Evolutionary conservation across 2,113 vertebrate genomes (phyloP).

Genomic region (Pedetes capensis): DNA sequence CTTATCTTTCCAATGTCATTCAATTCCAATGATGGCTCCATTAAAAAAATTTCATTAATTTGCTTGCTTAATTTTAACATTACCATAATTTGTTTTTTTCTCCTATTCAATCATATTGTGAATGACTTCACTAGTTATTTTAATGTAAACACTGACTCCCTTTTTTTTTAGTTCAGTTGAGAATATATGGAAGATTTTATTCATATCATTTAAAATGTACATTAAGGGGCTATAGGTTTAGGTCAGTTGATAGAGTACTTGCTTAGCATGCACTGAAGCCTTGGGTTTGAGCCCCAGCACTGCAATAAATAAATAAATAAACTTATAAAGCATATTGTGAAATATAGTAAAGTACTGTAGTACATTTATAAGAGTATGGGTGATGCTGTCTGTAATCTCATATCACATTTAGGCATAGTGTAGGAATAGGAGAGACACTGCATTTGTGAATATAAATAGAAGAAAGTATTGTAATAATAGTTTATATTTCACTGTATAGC

Average conservation of each 20-base stretch:
- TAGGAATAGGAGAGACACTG: not conserved
- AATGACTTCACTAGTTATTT: slow-evolving; percentile 44
- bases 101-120: not conserved
- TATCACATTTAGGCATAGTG: not conserved
- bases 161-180: slow-evolving; percentile 5
- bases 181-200: slow-evolving; percentile 36
- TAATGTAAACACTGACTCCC: not conserved
- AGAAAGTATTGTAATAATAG: not conserved
- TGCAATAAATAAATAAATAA: too few relatives aligned
- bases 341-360: not conserved
- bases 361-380: not conserved
- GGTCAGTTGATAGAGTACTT: too few relatives aligned
- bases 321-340: slow-evolving; percentile 27
- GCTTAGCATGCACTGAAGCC: too few relatives aligned
- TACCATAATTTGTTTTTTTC: slow-evolving; percentile 42
- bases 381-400: not conserved
- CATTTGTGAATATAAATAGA: not conserved
- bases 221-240: too few relatives aligned
- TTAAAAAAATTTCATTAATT: slow-evolving; percentile 33
- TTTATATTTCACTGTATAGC: not conserved
- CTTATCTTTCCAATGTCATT: slow-evolving; percentile 18
- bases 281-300: too few relatives aligned
- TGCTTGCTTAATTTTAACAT: slow-evolving; percentile 51
- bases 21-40: slow-evolving; percentile 32
- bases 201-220: slow-evolving; percentile 21